Percentiles rank a stretch among this genome's conserved stretches.
These are phyloP conservation scores for Octopus bimaculoides DNA, from an alignment of 1,140 invertebrate species.

Conservation along the genomic window DNA sequence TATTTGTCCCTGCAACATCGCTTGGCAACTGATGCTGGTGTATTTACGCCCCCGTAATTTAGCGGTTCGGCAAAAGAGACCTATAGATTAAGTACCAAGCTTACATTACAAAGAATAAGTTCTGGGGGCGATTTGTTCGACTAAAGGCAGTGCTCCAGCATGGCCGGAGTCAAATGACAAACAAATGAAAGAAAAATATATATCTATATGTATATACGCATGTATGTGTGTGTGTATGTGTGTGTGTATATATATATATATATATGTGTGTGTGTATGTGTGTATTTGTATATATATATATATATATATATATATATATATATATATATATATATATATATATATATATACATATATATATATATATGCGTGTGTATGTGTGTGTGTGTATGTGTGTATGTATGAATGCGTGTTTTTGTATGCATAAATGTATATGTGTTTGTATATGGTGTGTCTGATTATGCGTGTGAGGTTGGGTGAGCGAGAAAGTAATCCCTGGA, in stretches of 20 bases:
- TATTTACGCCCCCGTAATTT: too few species aligned
- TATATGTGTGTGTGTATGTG: neutral
- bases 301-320: neutral
- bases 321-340: slow-evolving; percentile 9
- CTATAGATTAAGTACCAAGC: too few species aligned
- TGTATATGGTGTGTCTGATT: neutral
- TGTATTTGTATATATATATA: neutral
- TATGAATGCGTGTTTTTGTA: neutral
- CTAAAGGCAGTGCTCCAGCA: too few species aligned
- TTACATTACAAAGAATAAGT: too few species aligned
- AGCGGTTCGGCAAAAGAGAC: too few species aligned
- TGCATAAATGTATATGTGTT: neutral
- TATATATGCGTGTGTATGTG: neutral
- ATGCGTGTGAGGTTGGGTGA: too few species aligned
- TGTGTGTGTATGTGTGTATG: neutral
- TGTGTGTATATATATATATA: neutral
- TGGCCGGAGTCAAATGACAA: too few species aligned
- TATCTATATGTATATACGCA: neutral
- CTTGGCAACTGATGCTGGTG: too few species aligned
- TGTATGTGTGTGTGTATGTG: neutral
- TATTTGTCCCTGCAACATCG: too few species aligned
- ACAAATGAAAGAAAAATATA: too few species aligned
- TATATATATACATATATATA: neutral
- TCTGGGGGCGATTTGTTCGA: too few species aligned
- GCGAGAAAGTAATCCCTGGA: too few species aligned